These are phyloP conservation scores for Caenorhabditis macrosperma DNA, from an alignment of 2,888 invertebrate genomes.

Conservation along the genomic window DNA sequence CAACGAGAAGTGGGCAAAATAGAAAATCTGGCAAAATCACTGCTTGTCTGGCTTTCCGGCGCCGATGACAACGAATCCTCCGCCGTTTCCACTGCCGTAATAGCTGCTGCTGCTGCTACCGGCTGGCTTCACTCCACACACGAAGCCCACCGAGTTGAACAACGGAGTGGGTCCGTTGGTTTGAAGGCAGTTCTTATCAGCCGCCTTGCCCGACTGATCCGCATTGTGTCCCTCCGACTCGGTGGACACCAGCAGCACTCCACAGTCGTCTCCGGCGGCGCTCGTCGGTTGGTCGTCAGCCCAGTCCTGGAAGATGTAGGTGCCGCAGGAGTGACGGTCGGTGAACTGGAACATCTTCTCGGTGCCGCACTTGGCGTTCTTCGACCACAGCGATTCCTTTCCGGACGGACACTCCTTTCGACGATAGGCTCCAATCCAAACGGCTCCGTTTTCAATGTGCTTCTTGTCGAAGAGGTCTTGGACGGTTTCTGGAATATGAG, in stretches of 20 bases:
- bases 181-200: slow-evolving; percentile 20
- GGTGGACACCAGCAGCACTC: slow-evolving; percentile 12
- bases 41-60: slow-evolving; percentile 31
- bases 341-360: slow-evolving; percentile 47
- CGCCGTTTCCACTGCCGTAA: slow-evolving; percentile 16
- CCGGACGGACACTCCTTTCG: slow-evolving; percentile 47
- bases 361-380: neutral
- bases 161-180: slow-evolving; percentile 3
- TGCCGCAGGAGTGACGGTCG: slow-evolving; percentile 39
- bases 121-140: slow-evolving; percentile 38
- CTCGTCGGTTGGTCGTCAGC: slow-evolving; percentile 14
- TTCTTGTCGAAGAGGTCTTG: slow-evolving; percentile 3
- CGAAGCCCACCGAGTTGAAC: slow-evolving; percentile 10
- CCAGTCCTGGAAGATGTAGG: slow-evolving; percentile 32
- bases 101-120: too few relatives aligned
- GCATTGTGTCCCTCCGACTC: slow-evolving; percentile 8
- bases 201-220: slow-evolving; percentile 22
- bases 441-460: slow-evolving; percentile 5
- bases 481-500: slow-evolving; percentile 20
- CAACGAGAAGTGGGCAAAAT: neutral
- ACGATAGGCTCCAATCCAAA: slow-evolving; percentile 54
- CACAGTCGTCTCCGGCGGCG: slow-evolving; percentile 32
- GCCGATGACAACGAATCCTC: slow-evolving; percentile 34
- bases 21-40: neutral
- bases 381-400: neutral